Conservation (phyloP, 2,113 vertebrate genomes). For the Semicossyphus pulcher region DNA sequence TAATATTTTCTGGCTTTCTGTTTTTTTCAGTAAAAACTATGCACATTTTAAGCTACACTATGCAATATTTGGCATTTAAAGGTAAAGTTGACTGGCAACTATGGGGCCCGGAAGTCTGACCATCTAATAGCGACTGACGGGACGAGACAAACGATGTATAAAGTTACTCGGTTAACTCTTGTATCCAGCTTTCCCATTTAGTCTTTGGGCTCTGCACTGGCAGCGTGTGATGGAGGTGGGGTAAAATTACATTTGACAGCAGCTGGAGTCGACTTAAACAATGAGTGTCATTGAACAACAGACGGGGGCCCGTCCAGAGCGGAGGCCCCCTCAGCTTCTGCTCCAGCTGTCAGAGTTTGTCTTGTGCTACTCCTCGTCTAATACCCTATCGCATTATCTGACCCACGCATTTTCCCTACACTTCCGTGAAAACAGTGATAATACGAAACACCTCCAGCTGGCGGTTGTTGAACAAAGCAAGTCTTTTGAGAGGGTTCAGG, state of each 20-base stretch:
- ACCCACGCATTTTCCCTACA: slow-evolving; percentile 26
- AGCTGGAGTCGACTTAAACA: slow-evolving; percentile 81
- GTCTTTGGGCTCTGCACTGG: slow-evolving; percentile 28
- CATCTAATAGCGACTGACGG: background rate
- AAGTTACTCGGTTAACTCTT: slow-evolving; percentile 23
- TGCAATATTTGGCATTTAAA: background rate
- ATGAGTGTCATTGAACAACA: slow-evolving; percentile 81
- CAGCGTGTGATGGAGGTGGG: slow-evolving; percentile 66
- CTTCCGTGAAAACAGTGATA: slow-evolving; percentile 30
- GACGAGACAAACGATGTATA: slow-evolving; percentile 35
- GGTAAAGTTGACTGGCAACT: slow-evolving; percentile 2
- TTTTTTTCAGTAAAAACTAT: background rate
- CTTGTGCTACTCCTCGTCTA: slow-evolving; percentile 58
- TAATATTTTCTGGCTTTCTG: background rate
- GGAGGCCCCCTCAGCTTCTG: slow-evolving; percentile 62
- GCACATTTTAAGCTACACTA: background rate
- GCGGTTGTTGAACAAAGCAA: slow-evolving; percentile 40
- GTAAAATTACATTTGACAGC: slow-evolving; percentile 76
- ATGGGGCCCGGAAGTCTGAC: background rate
- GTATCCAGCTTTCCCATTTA: slow-evolving; percentile 54
- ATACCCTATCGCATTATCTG: slow-evolving; percentile 38
- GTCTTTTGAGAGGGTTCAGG: background rate
- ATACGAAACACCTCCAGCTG: slow-evolving; percentile 50
- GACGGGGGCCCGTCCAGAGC: slow-evolving; percentile 61
- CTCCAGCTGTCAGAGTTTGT: slow-evolving; percentile 77